phyloP scores from a whole-genome alignment of 92 coral and sea anemone genomes.

The Porites divaricata region DNA sequence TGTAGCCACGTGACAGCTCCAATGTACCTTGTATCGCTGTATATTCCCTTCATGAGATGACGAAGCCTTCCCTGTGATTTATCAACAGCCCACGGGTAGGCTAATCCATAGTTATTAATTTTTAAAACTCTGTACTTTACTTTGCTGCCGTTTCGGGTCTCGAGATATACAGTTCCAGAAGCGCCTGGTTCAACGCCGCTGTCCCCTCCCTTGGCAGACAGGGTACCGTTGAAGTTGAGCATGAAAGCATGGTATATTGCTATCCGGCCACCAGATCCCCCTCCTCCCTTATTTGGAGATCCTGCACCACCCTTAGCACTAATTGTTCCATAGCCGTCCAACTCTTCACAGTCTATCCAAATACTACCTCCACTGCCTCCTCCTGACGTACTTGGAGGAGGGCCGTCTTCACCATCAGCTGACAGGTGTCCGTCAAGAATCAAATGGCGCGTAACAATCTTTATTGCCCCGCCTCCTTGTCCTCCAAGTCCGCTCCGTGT shows the following conservation, averaged over 20 bases:
- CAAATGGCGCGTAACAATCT: conserved; percentile 83
- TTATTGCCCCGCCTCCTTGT: conserved; percentile 94
- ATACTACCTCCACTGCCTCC: conserved; percentile 99
- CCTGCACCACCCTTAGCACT: conserved; percentile 90
- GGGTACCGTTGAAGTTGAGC: conserved; percentile 94
- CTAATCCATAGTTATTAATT: conserved; percentile 78
- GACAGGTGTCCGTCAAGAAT: conserved; percentile 92
- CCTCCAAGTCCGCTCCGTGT: conserved; percentile 97
- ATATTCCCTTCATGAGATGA: conserved; percentile 80
- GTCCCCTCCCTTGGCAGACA: conserved; percentile 92
- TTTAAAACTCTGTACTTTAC: conserved; percentile 78
- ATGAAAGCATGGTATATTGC: conserved; percentile 84
- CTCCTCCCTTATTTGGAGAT: conserved; percentile 85
- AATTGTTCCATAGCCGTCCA: conserved; percentile 94
- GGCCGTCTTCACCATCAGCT: conserved; percentile 91
- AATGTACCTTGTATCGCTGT: conserved; percentile 76
- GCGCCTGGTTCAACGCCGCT: conserved; percentile 92
- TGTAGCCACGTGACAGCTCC: conserved; percentile 97
- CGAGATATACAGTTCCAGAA: conserved; percentile 90
- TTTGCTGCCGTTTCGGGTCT: conserved; percentile 79
- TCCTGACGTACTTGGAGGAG: conserved; percentile 92
- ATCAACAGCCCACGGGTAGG: conserved; percentile 82
- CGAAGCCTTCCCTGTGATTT: conserved; percentile 71
- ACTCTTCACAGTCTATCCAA: conserved; percentile 91
- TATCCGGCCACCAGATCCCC: conserved; percentile 95